These are phyloP conservation scores for Halcyon badia DNA, from an alignment of 2,797 vertebrate species.

Conservation along the genomic window DNA sequence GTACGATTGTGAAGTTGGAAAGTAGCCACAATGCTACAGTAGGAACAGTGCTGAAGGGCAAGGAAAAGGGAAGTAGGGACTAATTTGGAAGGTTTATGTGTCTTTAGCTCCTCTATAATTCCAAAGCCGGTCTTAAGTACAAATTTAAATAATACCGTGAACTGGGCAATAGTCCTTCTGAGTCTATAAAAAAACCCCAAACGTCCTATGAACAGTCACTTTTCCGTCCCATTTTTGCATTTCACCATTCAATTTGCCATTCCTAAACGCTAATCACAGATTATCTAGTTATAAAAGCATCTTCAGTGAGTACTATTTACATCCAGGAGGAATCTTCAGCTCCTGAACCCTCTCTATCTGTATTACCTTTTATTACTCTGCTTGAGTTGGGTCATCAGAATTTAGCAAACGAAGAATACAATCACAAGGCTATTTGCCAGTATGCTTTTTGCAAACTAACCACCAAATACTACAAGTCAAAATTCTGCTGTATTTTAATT, in stretches of 20 bases:
- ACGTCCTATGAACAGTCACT: background rate
- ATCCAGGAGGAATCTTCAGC: background rate
- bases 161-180: conserved; percentile 52
- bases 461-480: background rate
- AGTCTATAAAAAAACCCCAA: background rate
- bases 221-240: background rate
- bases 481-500: background rate
- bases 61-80: conserved; percentile 60
- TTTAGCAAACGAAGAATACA: background rate
- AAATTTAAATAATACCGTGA: conserved; percentile 48
- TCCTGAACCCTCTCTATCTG: background rate
- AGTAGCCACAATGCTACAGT: background rate
- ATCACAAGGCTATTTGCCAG: background rate
- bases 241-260: background rate
- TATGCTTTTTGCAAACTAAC: background rate
- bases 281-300: background rate
- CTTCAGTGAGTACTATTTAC: background rate
- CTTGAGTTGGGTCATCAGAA: background rate
- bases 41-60: conserved; percentile 48
- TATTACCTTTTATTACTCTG: background rate
- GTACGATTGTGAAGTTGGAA: background rate
- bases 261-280: background rate
- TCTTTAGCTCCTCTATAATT: conserved; percentile 43
- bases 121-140: conserved; percentile 54
- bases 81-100: conserved; percentile 58